Conservation (phyloP, 2,113 vertebrate species). For the Pomatorhinus ruficollis region DNA sequence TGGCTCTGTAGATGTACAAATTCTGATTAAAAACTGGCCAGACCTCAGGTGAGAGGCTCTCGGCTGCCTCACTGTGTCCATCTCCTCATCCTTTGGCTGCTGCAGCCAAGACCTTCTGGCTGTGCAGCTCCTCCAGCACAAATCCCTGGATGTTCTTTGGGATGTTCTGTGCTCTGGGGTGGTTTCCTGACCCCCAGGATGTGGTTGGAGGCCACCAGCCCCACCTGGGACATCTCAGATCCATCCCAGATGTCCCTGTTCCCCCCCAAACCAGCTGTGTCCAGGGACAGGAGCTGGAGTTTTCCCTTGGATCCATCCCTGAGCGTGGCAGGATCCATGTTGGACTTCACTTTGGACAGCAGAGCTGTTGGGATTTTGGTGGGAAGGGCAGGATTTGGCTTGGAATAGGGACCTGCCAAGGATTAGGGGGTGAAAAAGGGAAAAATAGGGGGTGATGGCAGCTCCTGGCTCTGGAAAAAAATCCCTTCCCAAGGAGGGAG, state of each 20-base stretch:
- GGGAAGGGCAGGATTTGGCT: background rate
- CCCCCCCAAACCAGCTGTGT: background rate
- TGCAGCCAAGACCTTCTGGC: background rate
- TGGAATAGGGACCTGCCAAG: background rate
- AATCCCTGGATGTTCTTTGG: background rate
- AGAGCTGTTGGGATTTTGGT: background rate
- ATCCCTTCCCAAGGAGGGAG: background rate
- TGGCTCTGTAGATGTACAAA: accelerated
- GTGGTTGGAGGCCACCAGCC: background rate
- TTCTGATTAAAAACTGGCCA: background rate
- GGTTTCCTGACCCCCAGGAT: background rate
- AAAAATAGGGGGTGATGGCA: accelerated
- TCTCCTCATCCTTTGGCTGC: background rate
- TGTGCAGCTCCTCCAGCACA: background rate
- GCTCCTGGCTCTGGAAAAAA: background rate
- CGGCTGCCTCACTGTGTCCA: background rate
- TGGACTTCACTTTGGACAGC: background rate
- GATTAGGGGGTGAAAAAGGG: accelerated
- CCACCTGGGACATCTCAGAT: background rate
- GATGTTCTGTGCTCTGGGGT: background rate
- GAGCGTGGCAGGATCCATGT: accelerated
- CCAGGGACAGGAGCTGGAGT: background rate
- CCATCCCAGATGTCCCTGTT: accelerated
- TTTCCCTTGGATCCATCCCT: background rate
- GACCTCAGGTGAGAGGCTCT: background rate